Evolutionary conservation across 2,113 vertebrate species (phyloP).

Genomic region (Cercopithecus mona): DNA sequence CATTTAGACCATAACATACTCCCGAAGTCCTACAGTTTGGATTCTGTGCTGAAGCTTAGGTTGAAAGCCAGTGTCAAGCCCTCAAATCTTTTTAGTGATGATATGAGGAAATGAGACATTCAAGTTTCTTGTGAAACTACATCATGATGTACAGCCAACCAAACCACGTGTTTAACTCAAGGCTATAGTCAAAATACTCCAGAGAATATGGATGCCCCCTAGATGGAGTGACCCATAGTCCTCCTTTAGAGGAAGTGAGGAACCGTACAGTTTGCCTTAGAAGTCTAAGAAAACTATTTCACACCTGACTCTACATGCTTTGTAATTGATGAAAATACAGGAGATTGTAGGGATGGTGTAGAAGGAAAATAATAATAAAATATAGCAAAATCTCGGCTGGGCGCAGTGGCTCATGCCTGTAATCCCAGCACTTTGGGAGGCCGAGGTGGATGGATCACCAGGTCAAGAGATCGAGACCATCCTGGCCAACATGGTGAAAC

Average conservation of each 20-base stretch:
- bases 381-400: background rate
- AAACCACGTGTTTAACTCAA: background rate
- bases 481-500: no score
- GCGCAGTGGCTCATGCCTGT: no score
- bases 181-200: background rate
- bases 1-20: background rate
- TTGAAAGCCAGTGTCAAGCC: background rate
- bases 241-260: background rate
- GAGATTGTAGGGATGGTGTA: background rate
- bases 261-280: background rate
- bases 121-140: background rate
- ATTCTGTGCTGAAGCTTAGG: background rate
- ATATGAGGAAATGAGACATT: background rate
- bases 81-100: background rate
- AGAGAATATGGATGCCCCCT: background rate
- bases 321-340: conserved; percentile 27
- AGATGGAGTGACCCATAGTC: background rate
- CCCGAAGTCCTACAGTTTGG: background rate
- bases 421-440: no score
- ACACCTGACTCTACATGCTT: background rate
- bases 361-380: background rate
- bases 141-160: background rate
- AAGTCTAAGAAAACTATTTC: conserved; percentile 9
- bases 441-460: no score
- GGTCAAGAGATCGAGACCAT: no score